Evolutionary conservation across 2,113 vertebrate genomes (phyloP).

Genomic region (Bagarius yarrelli): DNA sequence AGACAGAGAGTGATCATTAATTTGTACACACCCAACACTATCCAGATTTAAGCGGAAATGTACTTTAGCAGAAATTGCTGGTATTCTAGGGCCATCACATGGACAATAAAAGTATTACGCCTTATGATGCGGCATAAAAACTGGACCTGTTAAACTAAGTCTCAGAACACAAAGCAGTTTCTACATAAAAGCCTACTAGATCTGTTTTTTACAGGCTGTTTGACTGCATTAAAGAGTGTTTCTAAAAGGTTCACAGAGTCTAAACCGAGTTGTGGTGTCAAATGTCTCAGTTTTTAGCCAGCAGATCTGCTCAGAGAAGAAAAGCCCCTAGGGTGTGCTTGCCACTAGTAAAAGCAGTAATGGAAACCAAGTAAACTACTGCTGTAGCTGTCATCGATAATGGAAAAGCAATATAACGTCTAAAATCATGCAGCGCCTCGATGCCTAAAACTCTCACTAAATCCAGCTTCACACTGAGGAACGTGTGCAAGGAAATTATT

Average conservation of each 20-base stretch:
- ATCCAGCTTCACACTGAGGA: not conserved
- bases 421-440: not conserved
- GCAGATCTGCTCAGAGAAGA: not conserved
- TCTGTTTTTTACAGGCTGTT: not conserved
- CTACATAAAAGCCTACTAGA: not conserved
- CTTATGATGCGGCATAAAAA: not conserved
- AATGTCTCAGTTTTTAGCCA: not conserved
- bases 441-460: not conserved
- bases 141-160: not conserved
- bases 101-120: conserved; percentile 19
- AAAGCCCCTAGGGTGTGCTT: not conserved
- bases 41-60: not conserved
- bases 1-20: not conserved
- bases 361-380: not conserved
- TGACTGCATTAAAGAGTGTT: not conserved
- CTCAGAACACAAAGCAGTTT: not conserved
- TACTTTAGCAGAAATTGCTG: not conserved
- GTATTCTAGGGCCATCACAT: conserved; percentile 30
- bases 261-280: conserved; percentile 7
- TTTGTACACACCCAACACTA: not conserved
- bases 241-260: not conserved
- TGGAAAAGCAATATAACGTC: not conserved
- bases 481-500: not conserved
- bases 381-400: not conserved
- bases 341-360: not conserved